Base-by-base conservation (phyloP, 2,113 vertebrate genomes). In the Suncus etruscus region DNA sequence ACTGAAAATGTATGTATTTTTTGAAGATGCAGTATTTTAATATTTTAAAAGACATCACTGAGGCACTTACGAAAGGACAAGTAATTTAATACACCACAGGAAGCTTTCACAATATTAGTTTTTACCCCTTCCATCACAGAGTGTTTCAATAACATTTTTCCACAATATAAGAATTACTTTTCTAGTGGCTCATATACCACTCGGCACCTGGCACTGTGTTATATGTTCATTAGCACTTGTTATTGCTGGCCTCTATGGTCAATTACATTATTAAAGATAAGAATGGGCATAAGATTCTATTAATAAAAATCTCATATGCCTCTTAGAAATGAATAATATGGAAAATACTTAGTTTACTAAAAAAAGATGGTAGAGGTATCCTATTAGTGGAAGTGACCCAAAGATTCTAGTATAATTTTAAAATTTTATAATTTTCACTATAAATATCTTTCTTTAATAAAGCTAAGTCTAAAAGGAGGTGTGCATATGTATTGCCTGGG, bases 201-300 rank as follows among this genome's bases (percentile, higher is more conserved):
- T 79, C 58, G 90, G 79, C 65, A 79, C 65, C 61, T 86, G 31
- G 66, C 39, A 78, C 69, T 72, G 51, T 89, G 29, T 31, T 86
- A 29, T 25, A 79, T 63, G 39, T 86, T 86, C 81, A 91, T 86
- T 48, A 89, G 81, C 48, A 89, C 32, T 77, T 82, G 45, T 61
- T 88, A 61, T 54, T 78, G 47, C 1, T 25, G n/a, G 88, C 2
- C 11, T 54, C 50, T 73, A 89, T 65, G n/a, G 10, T 31, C n/a
- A 81, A 51, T 92, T 95, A 79, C 73, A 91, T 89, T 73, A 95
- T 73, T 93, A 94, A 79, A 94, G 86, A 51, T 95, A 89, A 86
- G 96, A 96, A 94, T 10, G 12, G 51, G 79, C 65, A 83, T 87
- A 58, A 79, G 27, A 70, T 54, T 14, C 45, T 69, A 82, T 54